Percentiles rank a stretch among this genome's conserved stretches.
Evolutionary conservation across 1,140 invertebrate species (phyloP).

Genomic region (Penaeus vannamei): DNA sequence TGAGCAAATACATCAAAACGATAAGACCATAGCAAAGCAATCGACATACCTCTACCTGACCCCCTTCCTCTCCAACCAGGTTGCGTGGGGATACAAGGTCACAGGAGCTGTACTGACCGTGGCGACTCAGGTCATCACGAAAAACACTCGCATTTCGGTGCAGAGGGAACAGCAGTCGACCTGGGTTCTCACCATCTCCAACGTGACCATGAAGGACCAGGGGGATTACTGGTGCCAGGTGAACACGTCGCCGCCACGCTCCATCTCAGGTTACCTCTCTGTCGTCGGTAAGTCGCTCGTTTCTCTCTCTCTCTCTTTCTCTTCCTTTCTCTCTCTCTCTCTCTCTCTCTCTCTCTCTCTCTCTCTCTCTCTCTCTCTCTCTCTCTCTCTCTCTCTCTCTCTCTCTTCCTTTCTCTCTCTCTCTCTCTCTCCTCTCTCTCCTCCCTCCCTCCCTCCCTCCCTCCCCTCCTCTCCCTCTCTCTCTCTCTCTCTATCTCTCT

Average conservation of each 20-base stretch:
- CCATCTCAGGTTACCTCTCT: conserved; percentile 45
- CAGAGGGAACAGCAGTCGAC: conserved; percentile 45
- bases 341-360: no score
- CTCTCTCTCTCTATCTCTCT: no score
- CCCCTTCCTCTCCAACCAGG: not conserved
- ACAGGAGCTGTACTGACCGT: conserved; percentile 55
- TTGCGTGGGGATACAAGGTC: conserved; percentile 55
- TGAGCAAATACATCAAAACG: not conserved
- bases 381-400: no score
- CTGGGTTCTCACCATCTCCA: conserved; percentile 47
- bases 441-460: no score
- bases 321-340: no score
- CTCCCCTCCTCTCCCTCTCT: no score
- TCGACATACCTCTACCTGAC: not conserved
- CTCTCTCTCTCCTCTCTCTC: no score
- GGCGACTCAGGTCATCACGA: conserved; percentile 47
- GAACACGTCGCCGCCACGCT: conserved; percentile 53
- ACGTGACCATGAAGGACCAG: conserved; percentile 34
- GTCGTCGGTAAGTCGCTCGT: conserved; percentile 48
- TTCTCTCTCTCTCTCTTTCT: not conserved
- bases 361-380: no score
- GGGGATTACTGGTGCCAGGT: conserved; percentile 60
- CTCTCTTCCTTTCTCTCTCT: no score
- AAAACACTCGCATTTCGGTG: conserved; percentile 45
- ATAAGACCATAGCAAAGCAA: not conserved